Evolutionary conservation across 2,888 invertebrate genomes (phyloP).

Genomic region (Acronicta aceris): DNA sequence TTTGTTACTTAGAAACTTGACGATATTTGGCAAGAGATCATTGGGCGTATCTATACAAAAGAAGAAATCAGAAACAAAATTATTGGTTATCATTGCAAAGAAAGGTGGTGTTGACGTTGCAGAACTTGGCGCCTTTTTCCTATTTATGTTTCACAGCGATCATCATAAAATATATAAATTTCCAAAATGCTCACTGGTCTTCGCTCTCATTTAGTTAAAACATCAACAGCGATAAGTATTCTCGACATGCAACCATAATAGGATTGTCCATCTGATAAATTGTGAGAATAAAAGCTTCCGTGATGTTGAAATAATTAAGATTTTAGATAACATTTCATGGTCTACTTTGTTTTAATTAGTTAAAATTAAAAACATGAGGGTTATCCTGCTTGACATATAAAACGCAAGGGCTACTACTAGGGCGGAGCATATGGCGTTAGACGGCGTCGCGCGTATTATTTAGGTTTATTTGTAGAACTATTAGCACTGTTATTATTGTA

Average conservation of each 20-base stretch:
- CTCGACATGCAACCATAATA: slow-evolving; percentile 54
- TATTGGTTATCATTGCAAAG: no score
- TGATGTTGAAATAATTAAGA: slow-evolving; percentile 55
- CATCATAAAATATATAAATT: slow-evolving; percentile 37
- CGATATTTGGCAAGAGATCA: no score
- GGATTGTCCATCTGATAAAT: slow-evolving; percentile 53
- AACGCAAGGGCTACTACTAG: slow-evolving; percentile 13
- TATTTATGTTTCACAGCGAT: slow-evolving; percentile 26
- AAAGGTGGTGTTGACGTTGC: no score
- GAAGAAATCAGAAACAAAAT: no score
- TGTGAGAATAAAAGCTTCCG: slow-evolving; percentile 51
- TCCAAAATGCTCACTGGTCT: slow-evolving; percentile 29
- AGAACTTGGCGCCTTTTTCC: no score
- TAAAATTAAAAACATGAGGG: slow-evolving; percentile 10
- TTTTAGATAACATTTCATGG: slow-evolving; percentile 49
- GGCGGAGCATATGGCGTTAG: background rate
- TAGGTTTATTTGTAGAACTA: background rate
- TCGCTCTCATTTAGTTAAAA: slow-evolving; percentile 51
- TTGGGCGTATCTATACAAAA: no score
- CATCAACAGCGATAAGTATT: slow-evolving; percentile 37
- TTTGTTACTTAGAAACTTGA: no score
- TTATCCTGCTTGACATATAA: background rate
- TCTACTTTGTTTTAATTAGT: slow-evolving; percentile 53
- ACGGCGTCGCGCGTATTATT: background rate
- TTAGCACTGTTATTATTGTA: background rate